These are phyloP conservation scores for Pocota personata DNA, from an alignment of 2,888 invertebrate genomes.

Conservation along the genomic window DNA sequence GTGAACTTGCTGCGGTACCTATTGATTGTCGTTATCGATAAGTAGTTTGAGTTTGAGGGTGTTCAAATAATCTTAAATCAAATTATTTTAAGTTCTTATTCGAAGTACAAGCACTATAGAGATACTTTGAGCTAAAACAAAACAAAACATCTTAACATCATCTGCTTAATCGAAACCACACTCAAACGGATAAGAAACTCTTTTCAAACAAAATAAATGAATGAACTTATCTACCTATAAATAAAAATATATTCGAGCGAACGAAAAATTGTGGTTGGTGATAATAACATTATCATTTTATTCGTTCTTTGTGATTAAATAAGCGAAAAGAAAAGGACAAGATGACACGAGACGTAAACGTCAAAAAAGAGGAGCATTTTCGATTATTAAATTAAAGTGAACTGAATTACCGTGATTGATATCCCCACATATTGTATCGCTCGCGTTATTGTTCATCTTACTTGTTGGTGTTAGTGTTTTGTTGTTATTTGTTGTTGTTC, in stretches of 20 bases:
- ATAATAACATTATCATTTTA: slow-evolving; percentile 56
- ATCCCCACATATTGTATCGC: slow-evolving; percentile 74
- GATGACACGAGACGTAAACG: slow-evolving; percentile 72
- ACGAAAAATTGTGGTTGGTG: slow-evolving; percentile 33
- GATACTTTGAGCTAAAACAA: neutral
- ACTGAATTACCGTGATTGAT: slow-evolving; percentile 82
- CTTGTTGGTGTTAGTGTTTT: slow-evolving; percentile 54
- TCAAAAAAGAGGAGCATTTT: slow-evolving; percentile 67
- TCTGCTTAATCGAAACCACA: slow-evolving; percentile 8
- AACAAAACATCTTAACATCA: neutral
- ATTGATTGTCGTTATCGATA: slow-evolving; percentile 34
- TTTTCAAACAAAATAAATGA: slow-evolving; percentile 27
- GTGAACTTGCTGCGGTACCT: slow-evolving; percentile 5
- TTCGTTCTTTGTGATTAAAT: slow-evolving; percentile 67
- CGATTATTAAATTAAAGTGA: slow-evolving; percentile 81
- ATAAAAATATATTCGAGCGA: slow-evolving; percentile 24
- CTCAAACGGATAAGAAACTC: slow-evolving; percentile 41
- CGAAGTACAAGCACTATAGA: neutral
- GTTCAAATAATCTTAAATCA: neutral
- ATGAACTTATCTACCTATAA: slow-evolving; percentile 7
- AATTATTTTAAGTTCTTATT: neutral
- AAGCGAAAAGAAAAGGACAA: slow-evolving; percentile 65
- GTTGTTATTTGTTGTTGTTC: slow-evolving; percentile 57
- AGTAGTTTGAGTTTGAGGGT: slow-evolving; percentile 48
- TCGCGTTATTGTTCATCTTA: slow-evolving; percentile 58